Conservation (phyloP, 2,113 vertebrate species). For the Hydrolagus affinis region DNA sequence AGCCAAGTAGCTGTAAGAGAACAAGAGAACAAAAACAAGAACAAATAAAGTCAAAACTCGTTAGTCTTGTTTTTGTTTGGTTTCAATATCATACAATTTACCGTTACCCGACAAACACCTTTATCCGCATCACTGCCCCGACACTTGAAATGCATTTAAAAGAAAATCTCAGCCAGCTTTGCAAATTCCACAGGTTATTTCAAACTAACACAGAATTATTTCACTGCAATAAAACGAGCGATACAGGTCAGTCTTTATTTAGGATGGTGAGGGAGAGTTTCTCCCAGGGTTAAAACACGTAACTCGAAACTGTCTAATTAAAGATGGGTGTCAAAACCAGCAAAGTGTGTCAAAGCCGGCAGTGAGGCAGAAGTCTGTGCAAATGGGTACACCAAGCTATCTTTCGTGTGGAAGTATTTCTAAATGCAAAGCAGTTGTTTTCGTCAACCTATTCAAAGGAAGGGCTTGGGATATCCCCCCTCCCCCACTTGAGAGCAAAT, state of each 20-base stretch:
- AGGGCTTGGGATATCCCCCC: too few relatives aligned
- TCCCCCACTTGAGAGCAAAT: too few relatives aligned
- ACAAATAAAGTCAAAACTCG: constrained; percentile 2
- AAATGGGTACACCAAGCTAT: background rate
- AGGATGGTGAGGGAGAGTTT: background rate
- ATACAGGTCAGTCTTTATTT: background rate
- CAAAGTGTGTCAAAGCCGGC: background rate
- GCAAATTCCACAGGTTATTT: background rate
- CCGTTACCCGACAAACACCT: too few relatives aligned
- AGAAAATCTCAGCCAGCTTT: background rate
- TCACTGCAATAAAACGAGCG: background rate
- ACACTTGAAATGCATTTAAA: too few relatives aligned
- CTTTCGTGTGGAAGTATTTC: too few relatives aligned
- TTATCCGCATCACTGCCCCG: too few relatives aligned
- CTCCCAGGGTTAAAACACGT: background rate
- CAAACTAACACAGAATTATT: background rate
- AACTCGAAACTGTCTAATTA: background rate
- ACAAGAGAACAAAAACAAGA: background rate
- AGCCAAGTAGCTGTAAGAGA: background rate
- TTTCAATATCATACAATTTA: too few relatives aligned
- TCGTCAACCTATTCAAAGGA: too few relatives aligned
- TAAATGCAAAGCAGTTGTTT: too few relatives aligned
- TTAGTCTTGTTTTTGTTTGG: background rate
- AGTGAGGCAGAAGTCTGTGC: background rate
- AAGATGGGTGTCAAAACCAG: background rate